Conservation (phyloP, 2,797 vertebrate species). For the Alfaro cultratus region DNA sequence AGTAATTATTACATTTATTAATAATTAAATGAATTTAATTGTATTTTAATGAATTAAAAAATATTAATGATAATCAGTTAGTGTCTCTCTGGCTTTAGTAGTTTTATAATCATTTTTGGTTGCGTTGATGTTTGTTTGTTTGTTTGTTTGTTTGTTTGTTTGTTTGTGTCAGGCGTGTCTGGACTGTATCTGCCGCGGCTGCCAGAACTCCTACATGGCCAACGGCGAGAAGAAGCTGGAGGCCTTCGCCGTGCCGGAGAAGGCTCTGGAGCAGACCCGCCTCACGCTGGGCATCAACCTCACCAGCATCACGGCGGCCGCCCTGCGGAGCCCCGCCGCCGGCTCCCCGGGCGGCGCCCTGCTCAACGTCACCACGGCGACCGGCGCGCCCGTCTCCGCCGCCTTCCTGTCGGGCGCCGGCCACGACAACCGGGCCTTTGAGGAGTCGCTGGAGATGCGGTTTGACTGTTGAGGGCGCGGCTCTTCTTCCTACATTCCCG, state of each 20-base stretch:
- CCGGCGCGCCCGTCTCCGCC: slow-evolving; percentile 85
- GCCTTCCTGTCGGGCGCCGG: slow-evolving; percentile 94
- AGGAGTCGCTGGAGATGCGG: slow-evolving; percentile 97
- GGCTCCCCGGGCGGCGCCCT: slow-evolving; percentile 86
- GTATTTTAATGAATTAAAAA: too few relatives aligned
- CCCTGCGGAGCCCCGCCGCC: slow-evolving; percentile 87
- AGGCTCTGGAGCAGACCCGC: slow-evolving; percentile 97
- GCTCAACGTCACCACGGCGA: slow-evolving; percentile 89
- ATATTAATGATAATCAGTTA: too few relatives aligned
- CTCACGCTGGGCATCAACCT: slow-evolving; percentile 99
- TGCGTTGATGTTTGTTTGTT: background rate
- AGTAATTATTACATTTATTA: too few relatives aligned
- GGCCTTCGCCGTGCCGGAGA: slow-evolving; percentile 98
- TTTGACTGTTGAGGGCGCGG: slow-evolving; percentile 91
- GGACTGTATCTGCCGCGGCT: slow-evolving; percentile 99
- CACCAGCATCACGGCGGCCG: slow-evolving; percentile 89
- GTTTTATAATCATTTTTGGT: background rate
- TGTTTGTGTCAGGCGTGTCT: slow-evolving; percentile 86
- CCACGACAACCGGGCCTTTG: slow-evolving; percentile 93
- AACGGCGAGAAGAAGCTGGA: slow-evolving; percentile 99
- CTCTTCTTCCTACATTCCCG: slow-evolving; percentile 37
- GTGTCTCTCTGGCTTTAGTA: too few relatives aligned
- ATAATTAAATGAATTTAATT: too few relatives aligned
- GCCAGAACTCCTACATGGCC: slow-evolving; percentile 99
- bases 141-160: background rate